Evolutionary conservation across 1,140 invertebrate genomes (phyloP), one percentile per base, ranked within the genome.

Genomic region (Anoplophora glabripennis): DNA sequence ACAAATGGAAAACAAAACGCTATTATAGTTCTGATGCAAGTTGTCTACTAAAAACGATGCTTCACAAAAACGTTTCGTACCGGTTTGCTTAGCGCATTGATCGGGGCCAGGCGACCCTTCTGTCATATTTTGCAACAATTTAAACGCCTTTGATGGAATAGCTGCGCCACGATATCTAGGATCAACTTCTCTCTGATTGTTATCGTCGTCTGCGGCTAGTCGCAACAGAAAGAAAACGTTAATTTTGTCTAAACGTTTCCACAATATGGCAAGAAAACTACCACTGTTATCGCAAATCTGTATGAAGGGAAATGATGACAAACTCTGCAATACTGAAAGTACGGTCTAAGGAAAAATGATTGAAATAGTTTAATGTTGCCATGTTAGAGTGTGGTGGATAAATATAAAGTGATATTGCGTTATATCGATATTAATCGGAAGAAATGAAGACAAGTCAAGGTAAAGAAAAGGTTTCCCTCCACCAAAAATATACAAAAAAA

Each of bases 81-180:
- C 44, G 11, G 10, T 3, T 3, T 28, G 2, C 5, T 46, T 14
- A 46, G 14, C 17, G n/a, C 14, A 46, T 4, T 46, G 17, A 14
- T 14, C 9, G 42, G 38, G 38, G n/a, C 45, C 52, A 51, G 44
- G 34, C 38, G 53, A 17, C 14, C 54, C 75, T 34, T 80, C 80
- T 8, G 80, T 83, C 79, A 84, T 83, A 51, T 74, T 83, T 73
- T 87, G 84, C 49, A 89, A 76, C 57, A 80, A 80, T 64, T 83
- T 81, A 71, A 89, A 89, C 53, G 86, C 82, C 70, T 84, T 81
- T 7, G 87, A 89, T 4, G 88, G 88, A 64, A 89, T 88, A 33
- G 85, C 81, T 21, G 83, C 76, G 40, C 85, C 84, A 34, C 82
- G 77, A 72, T 88, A 84, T 68, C 87, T 80, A 7, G 84, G 82